phyloP scores from a whole-genome alignment of 2,797 vertebrate genomes.

The Muscicapa comitata region DNA sequence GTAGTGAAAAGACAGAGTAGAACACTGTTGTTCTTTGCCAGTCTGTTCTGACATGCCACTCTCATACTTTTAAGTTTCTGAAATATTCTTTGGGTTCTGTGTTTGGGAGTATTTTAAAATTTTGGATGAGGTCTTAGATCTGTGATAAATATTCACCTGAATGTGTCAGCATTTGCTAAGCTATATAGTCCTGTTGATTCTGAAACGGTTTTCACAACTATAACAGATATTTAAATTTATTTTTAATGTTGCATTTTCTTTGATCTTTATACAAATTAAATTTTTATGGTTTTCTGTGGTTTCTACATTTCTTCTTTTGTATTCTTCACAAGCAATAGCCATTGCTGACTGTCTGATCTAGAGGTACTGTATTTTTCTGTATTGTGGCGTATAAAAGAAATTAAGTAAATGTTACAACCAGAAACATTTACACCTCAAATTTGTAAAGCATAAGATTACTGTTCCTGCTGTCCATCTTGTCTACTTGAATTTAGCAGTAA shows the following conservation, averaged over 20 bases:
- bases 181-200: not conserved
- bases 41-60: not conserved
- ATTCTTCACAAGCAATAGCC: not conserved
- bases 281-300: not conserved
- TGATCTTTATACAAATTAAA: not conserved
- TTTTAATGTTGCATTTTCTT: not conserved
- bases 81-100: not conserved
- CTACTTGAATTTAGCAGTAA: not conserved
- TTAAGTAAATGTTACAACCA: not conserved
- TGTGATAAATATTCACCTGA: not conserved
- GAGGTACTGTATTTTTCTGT: not conserved
- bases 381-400: not conserved
- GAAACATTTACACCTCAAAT: not conserved
- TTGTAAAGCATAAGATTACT: not conserved
- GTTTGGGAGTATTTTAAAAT: not conserved
- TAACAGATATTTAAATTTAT: not conserved
- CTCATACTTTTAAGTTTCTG: not conserved
- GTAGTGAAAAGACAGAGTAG: not conserved
- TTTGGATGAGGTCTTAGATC: not conserved
- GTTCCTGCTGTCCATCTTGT: not conserved
- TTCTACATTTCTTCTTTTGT: not conserved
- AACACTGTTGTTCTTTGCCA: not conserved
- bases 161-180: not conserved
- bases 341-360: not conserved
- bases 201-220: not conserved